These are phyloP conservation scores for Macaria liturata DNA, from an alignment of 2,888 invertebrate species.

Conservation along the genomic window DNA sequence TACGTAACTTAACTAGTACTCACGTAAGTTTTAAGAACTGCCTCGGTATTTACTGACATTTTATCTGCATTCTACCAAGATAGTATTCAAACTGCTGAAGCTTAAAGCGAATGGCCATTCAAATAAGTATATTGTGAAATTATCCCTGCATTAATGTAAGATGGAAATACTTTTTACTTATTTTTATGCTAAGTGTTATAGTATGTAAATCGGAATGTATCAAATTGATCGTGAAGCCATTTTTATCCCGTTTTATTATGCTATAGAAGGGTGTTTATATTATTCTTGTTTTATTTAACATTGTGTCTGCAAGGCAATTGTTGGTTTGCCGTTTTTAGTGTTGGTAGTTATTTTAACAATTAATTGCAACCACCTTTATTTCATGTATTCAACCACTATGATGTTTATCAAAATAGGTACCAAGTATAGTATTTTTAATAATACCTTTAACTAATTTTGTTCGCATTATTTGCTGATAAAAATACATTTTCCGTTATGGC, in stretches of 20 bases:
- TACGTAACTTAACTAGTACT: no score
- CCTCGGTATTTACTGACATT: no score
- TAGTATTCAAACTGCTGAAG: not conserved
- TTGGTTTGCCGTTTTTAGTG: not conserved
- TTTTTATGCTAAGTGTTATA: conserved; percentile 14
- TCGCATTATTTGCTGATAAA: no score
- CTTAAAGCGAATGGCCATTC: conserved; percentile 2
- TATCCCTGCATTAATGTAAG: conserved; percentile 22
- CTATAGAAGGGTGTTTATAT: conserved; percentile 10
- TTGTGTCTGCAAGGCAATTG: conserved; percentile 1
- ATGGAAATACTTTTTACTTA: conserved; percentile 1
- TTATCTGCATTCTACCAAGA: no score
- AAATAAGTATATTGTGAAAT: conserved; percentile 15
- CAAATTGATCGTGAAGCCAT: conserved; percentile 21
- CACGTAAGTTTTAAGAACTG: no score
- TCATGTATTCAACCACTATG: no score
- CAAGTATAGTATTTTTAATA: no score
- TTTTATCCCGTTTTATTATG: conserved; percentile 15
- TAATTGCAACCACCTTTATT: no score
- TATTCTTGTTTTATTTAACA: conserved; percentile 12
- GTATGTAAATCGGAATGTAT: conserved; percentile 18
- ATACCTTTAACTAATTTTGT: no score
- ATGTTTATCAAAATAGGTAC: no score
- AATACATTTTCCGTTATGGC: no score
- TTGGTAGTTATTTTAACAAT: no score